These are phyloP conservation scores for Ornithoptera priamus DNA, from an alignment of 2,888 invertebrate genomes.

Conservation along the genomic window DNA sequence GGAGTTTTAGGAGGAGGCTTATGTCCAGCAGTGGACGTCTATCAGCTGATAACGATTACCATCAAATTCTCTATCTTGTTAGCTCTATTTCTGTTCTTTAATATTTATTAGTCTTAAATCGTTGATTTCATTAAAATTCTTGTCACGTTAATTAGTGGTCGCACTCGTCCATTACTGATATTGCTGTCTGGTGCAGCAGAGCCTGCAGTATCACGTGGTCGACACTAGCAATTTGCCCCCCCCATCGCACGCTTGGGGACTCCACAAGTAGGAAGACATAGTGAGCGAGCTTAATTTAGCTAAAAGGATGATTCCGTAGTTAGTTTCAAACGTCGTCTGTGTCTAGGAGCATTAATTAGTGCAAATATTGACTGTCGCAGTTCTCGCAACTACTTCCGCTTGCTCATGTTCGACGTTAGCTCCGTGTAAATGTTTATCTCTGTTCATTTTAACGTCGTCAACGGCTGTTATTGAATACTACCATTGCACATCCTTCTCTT, in stretches of 20 bases:
- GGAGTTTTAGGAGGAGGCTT: no score
- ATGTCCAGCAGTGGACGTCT: no score
- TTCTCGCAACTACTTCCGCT: neutral
- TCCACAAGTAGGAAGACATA: neutral
- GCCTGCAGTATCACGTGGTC: neutral
- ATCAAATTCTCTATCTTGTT: no score
- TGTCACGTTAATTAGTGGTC: no score
- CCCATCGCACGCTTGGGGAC: neutral
- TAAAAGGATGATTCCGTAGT: constrained; percentile 22
- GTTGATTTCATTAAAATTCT: no score
- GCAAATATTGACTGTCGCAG: constrained; percentile 13
- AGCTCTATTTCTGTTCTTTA: no score
- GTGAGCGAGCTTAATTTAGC: constrained; percentile 15
- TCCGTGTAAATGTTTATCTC: neutral
- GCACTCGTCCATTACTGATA: neutral
- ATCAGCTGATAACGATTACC: no score
- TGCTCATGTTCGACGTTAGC: neutral
- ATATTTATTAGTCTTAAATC: no score
- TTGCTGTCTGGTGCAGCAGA: neutral
- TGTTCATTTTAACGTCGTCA: neutral
- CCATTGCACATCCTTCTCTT: no score
- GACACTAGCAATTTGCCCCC: constrained; percentile 1
- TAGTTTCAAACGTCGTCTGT: constrained; percentile 13
- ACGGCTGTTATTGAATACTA: no score
- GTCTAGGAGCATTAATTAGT: constrained; percentile 14